Base-by-base conservation (phyloP, 1,140 invertebrate species). In the Eciton burchellii region DNA sequence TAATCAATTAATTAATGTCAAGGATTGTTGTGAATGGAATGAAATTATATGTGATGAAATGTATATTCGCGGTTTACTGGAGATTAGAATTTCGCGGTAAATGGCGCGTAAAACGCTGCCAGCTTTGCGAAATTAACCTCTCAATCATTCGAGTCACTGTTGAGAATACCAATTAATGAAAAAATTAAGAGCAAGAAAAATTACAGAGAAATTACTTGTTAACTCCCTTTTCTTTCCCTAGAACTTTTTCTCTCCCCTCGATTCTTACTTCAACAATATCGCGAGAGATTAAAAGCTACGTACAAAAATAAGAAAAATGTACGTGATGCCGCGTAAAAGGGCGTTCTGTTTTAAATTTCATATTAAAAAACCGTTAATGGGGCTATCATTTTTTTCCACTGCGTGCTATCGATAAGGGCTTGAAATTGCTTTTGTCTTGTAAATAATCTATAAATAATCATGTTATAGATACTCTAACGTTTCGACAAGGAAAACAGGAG, bases 381-480 rank as follows among this genome's bases (percentile, higher is more conserved):
- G 12, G 14, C 2, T 16, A n/a, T 16, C 1, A 16, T n/a, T n/a
- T 41, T 73, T 52, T 76, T 52, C 1, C 43, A 21, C 12, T 74
- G 1, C 1, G 1, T n/a, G n/a, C n/a, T n/a, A n/a, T 0, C 12
- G 26, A 49, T 6, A 35, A 73, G 41, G 26, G 11, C 14, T 5
- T 16, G 8, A 49, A 47, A 35, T 74, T 3, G 16, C 21, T 73
- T 47, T 60, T 60, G 57, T 9, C 59, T 47, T 60, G 49, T 60
- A 72, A 8, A 24, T 57, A 16, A 43, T 24, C 9, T 26, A 35
- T 12, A 35, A 8, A 16, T 62, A 74, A 74, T 3, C 8, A 74
- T 52, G 19, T 52, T 63, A n/a, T n/a, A 6, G 12, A 63, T 76
- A 63, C 26, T 35, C 29, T 47, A 3, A 73, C 5, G 35, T 74